These are phyloP conservation scores for Lasioglossum figueresi DNA, from an alignment of 2,888 invertebrate genomes.

Conservation along the genomic window DNA sequence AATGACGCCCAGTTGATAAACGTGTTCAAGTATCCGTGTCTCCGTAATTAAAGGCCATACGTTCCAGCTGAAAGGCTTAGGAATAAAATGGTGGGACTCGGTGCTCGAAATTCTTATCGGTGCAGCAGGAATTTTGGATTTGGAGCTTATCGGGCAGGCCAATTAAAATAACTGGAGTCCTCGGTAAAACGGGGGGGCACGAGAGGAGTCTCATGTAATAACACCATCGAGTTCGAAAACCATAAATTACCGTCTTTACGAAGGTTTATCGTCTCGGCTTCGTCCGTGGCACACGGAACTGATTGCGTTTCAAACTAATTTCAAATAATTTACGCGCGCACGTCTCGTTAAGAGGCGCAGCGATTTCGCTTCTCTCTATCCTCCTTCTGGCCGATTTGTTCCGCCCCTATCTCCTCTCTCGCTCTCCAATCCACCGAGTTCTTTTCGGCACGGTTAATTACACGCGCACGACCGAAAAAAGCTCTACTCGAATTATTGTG, in stretches of 20 bases:
- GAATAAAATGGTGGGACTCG: not conserved
- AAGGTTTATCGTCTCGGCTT: slow-evolving; percentile 41
- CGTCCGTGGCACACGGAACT: slow-evolving; percentile 14
- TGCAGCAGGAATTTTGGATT: not conserved
- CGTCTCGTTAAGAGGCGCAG: slow-evolving; percentile 17
- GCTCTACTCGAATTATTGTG: slow-evolving; percentile 37
- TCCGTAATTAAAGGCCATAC: too few species aligned
- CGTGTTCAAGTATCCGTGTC: too few species aligned
- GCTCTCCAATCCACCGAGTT: not conserved
- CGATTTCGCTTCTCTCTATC: not conserved
- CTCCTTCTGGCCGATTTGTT: not conserved
- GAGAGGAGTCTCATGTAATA: not conserved
- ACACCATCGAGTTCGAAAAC: slow-evolving; percentile 35
- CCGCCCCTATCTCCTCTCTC: not conserved
- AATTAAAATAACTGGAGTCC: not conserved
- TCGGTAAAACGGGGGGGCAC: not conserved
- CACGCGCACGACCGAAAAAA: slow-evolving; percentile 20
- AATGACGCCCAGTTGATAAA: too few species aligned
- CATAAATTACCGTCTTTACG: slow-evolving; percentile 50
- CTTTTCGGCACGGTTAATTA: slow-evolving; percentile 39
- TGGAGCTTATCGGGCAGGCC: not conserved
- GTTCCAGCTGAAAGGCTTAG: not conserved
- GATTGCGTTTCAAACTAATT: slow-evolving; percentile 47
- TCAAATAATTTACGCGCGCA: slow-evolving; percentile 39
- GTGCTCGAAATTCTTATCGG: not conserved